Evolutionary conservation across 2,888 invertebrate genomes (phyloP), one percentile per base, ranked within the genome.

Genomic region (Eugnorisma glareosa): DNA sequence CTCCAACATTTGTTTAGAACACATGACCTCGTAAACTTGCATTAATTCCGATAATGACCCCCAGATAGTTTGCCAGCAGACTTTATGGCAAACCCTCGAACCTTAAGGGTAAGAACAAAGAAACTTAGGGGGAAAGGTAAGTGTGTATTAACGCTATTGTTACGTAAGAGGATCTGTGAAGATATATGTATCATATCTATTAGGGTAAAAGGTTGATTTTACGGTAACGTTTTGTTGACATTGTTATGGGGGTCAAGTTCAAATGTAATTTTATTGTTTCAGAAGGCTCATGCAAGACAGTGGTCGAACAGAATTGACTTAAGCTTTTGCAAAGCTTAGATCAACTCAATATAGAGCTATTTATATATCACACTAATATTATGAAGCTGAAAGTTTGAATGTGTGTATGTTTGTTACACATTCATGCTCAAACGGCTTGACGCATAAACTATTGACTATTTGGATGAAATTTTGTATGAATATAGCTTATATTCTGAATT

Each of bases 1-100:
- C 87, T 81, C 84, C 77, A 88, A 91, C 94, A 93, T 94, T 94
- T 93, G 91, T 94, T 94, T 92, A 91, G 89, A 92, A 88, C 91
- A 90, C 90, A 89, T 82, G 76, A 89, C 89, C 92, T 91, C 90
- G 89, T 92, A 90, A 92, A 93, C 89, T 92, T 92, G 88, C 90
- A 91, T 91, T 91, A 91, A 92, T 94, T 92, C 87, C 88, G 89
- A 91, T 93, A 89, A 92, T 92, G 92, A 89, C 89, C 77, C 21
- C 70, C 71, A 86, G 87, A 91, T 91, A 92, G 89, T 83, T 77
- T 28, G 31, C 73, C 40, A 54, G 67, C 31, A 76, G 79, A 81
- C 76, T 83, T 88, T 86, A 86, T 78, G 79, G 66, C 75, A n/a
- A n/a, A 71, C 76, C 79, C 71, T 84, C 79, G 88, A 78, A 61